These are phyloP conservation scores for Neodiprion pinetum DNA, from an alignment of 1,140 invertebrate species.

Conservation along the genomic window DNA sequence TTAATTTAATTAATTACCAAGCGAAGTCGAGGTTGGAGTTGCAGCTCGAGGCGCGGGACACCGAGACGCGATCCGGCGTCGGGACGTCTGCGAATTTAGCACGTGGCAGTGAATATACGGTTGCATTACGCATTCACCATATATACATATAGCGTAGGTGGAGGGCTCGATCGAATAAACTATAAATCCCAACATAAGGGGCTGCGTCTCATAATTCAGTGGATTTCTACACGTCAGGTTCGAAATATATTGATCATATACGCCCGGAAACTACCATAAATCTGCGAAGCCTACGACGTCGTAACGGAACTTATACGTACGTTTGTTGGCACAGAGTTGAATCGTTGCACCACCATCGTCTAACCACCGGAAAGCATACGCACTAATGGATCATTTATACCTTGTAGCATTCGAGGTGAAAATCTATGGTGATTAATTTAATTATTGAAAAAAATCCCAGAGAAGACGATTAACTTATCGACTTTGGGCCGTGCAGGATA, in stretches of 20 bases:
- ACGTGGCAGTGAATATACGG: background rate
- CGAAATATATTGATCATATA: background rate
- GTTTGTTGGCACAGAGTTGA: no score
- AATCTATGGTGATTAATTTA: no score
- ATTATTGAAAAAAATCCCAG: no score
- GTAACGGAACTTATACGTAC: background rate
- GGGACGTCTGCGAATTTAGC: background rate
- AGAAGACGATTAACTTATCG: no score
- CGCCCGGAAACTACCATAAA: background rate
- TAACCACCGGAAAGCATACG: no score
- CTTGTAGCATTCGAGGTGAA: no score
- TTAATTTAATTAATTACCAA: background rate
- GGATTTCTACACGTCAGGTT: background rate
- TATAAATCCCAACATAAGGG: background rate
- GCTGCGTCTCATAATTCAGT: slow-evolving; percentile 4
- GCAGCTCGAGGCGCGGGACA: no score
- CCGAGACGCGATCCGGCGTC: background rate
- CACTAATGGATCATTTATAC: no score
- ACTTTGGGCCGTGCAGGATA: no score
- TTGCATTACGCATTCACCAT: background rate
- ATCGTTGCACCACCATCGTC: no score
- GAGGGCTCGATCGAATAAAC: background rate
- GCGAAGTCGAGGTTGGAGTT: background rate
- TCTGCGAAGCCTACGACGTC: background rate
- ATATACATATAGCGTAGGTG: background rate